Evolutionary conservation across 2,113 vertebrate species (phyloP).

Genomic region (Dromiciops gliroides): DNA sequence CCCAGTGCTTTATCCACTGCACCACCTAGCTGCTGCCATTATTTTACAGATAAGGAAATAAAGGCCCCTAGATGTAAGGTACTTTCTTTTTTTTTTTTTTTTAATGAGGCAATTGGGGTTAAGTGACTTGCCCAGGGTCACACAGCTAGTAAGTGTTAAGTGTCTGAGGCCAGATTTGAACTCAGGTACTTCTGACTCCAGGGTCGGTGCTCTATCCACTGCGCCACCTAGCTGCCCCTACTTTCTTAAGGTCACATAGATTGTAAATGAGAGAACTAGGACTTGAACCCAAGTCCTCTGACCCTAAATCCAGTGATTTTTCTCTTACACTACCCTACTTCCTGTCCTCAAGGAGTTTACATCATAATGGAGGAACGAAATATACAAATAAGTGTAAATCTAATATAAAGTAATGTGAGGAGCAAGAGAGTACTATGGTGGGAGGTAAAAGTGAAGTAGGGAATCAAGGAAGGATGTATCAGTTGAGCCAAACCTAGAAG

Average conservation of each 20-base stretch:
- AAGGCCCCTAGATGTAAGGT: not conserved
- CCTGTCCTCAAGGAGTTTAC: not conserved
- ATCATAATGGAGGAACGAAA: not conserved
- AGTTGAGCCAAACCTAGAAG: not conserved
- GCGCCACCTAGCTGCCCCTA: no score
- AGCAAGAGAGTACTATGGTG: not conserved
- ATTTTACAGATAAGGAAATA: not conserved
- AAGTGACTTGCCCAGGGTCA: no score
- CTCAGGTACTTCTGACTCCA: no score
- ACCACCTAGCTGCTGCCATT: not conserved
- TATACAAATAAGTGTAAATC: not conserved
- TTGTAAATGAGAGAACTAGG: not conserved
- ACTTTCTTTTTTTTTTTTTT: no score
- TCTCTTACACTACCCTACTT: not conserved
- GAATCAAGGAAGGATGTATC: not conserved
- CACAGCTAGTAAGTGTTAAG: no score
- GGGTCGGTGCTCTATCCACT: no score
- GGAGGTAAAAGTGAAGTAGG: not conserved
- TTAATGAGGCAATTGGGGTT: no score
- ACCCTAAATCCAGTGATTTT: not conserved
- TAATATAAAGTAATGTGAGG: not conserved
- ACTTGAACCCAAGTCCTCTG: not conserved
- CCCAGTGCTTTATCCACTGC: not conserved
- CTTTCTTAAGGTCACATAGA: not conserved
- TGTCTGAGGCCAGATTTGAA: no score